A percentile compares a stretch with the other conserved stretches of the same genome.
phyloP scores from a whole-genome alignment of 2,797 vertebrate genomes.

The Pseudochirops cupreus region DNA sequence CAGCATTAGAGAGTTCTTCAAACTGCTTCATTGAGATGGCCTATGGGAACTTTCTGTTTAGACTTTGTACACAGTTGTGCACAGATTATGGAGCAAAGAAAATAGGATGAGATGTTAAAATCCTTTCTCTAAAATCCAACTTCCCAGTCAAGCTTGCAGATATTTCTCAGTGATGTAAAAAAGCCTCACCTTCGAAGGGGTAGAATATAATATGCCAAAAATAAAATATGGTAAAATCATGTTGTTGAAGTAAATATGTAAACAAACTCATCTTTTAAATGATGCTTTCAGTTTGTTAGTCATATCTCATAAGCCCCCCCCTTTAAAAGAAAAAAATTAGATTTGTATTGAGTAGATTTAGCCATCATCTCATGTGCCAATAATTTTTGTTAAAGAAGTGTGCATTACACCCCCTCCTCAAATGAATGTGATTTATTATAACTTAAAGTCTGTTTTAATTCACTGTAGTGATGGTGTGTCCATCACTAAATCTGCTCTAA shows the following conservation, averaged over 20 bases:
- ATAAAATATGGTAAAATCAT: slow-evolving; percentile 1
- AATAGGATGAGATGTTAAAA: not conserved
- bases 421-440: not conserved
- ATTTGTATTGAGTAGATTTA: slow-evolving; percentile 48
- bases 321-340: slow-evolving; percentile 12
- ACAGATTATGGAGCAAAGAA: slow-evolving; percentile 59
- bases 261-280: slow-evolving; percentile 37
- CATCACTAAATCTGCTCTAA: not conserved
- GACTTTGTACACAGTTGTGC: not conserved
- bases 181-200: slow-evolving; percentile 14
- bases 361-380: slow-evolving; percentile 46
- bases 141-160: not conserved
- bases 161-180: not conserved
- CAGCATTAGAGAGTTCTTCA: slow-evolving; percentile 31
- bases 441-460: not conserved
- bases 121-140: not conserved
- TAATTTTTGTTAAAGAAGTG: not conserved
- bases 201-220: slow-evolving; percentile 20
- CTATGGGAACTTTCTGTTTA: slow-evolving; percentile 37
- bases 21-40: slow-evolving; percentile 47
- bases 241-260: slow-evolving; percentile 51
- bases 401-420: not conserved
- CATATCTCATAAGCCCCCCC: slow-evolving; percentile 55
- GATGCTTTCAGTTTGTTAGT: slow-evolving; percentile 28
- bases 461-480: not conserved